Conservation (phyloP, 2,113 vertebrate species). For the Nymphicus hollandicus region DNA sequence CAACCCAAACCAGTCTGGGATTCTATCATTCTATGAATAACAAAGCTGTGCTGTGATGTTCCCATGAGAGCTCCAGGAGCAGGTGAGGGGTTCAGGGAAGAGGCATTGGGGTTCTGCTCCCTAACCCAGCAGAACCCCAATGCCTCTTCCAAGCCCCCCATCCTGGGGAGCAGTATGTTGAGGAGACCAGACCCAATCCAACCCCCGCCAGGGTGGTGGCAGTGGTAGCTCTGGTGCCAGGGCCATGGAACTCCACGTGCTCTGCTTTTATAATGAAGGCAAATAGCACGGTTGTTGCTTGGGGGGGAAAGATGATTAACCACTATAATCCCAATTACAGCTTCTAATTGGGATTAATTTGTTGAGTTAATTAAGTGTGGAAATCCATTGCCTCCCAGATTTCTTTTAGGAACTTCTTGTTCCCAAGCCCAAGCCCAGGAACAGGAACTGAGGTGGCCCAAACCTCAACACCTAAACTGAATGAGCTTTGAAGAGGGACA, state of each 20-base stretch:
- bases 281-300: neutral
- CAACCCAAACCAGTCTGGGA: too few species aligned
- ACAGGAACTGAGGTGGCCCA: neutral
- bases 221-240: neutral
- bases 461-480: neutral
- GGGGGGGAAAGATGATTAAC: conserved; percentile 26
- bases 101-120: too few species aligned
- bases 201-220: rapidly evolving
- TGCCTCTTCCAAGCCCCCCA: neutral
- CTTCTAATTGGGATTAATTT: conserved; percentile 47
- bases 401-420: neutral
- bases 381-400: neutral
- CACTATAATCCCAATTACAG: conserved; percentile 19
- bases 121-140: neutral
- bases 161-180: neutral
- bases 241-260: rapidly evolving
- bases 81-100: too few species aligned
- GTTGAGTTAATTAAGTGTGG: neutral
- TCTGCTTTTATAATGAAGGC: neutral
- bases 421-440: neutral
- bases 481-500: neutral
- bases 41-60: too few species aligned
- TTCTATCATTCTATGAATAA: too few species aligned
- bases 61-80: too few species aligned
- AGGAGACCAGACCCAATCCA: rapidly evolving